Conservation (phyloP, 2,113 vertebrate species). For the Tragelaphus scriptus region DNA sequence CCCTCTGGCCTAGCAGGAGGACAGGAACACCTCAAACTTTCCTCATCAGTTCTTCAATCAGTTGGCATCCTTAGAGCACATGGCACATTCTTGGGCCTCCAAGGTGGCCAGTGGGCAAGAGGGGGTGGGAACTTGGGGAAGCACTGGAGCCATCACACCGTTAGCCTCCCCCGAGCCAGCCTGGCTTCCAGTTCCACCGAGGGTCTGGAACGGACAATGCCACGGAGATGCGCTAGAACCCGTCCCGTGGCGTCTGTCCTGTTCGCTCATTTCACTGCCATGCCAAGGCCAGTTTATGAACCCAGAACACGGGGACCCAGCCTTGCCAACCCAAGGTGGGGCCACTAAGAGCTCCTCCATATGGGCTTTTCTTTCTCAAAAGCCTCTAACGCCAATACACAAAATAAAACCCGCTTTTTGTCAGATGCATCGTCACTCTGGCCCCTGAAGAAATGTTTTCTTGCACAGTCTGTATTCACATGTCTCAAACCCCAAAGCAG, state of each 20-base stretch:
- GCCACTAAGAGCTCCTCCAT: fast-evolving
- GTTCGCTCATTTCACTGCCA: not conserved
- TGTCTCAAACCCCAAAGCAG: not conserved
- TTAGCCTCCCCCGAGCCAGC: fast-evolving
- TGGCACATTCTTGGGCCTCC: not conserved
- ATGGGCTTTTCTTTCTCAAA: not conserved
- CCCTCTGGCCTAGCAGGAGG: not conserved
- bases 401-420: not conserved
- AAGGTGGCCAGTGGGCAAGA: not conserved
- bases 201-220: fast-evolving
- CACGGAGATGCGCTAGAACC: fast-evolving
- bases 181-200: too few relatives aligned
- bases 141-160: not conserved
- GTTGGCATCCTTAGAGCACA: not conserved
- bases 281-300: fast-evolving
- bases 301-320: not conserved
- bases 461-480: not conserved
- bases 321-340: not conserved
- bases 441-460: not conserved
- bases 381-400: not conserved
- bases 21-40: not conserved
- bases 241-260: fast-evolving
- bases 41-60: not conserved
- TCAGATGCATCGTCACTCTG: not conserved
- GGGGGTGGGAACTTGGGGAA: not conserved